These are phyloP conservation scores for Chamaetylas fuelleborni DNA, from an alignment of 2,113 vertebrate genomes.

Conservation along the genomic window DNA sequence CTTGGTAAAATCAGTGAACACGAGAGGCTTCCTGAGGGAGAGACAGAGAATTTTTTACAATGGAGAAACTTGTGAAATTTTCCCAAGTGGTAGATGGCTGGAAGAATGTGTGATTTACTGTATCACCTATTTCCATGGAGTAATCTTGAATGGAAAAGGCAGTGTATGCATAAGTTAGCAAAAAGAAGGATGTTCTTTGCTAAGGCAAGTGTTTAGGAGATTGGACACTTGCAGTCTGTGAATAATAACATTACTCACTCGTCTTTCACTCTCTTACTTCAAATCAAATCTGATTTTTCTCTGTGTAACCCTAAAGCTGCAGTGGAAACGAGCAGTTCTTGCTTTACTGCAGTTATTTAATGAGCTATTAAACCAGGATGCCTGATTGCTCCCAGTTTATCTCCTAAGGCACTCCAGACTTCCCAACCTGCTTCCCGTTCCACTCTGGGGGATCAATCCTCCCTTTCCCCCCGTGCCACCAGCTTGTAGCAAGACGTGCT, in stretches of 20 bases:
- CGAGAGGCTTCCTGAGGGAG: background rate
- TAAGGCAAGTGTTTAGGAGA: background rate
- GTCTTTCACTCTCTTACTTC: background rate
- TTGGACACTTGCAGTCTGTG: background rate
- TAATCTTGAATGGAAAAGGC: background rate
- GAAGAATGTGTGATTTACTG: background rate
- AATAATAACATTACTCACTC: background rate
- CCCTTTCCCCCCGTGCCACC: background rate
- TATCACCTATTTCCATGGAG: background rate
- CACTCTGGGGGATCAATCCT: background rate
- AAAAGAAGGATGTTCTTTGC: background rate
- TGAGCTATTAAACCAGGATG: background rate
- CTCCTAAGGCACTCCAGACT: background rate
- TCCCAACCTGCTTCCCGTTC: accelerated
- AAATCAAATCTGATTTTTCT: background rate
- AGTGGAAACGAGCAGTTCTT: background rate
- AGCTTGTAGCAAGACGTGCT: background rate
- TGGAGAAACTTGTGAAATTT: background rate
- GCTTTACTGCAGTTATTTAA: background rate
- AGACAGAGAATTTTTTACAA: background rate
- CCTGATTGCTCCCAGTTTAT: background rate
- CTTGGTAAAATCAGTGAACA: background rate
- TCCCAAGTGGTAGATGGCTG: background rate
- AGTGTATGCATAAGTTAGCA: background rate
- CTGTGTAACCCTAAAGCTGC: background rate